phyloP scores from a whole-genome alignment of 2,888 invertebrate species.

The Limnephilus rhombicus region DNA sequence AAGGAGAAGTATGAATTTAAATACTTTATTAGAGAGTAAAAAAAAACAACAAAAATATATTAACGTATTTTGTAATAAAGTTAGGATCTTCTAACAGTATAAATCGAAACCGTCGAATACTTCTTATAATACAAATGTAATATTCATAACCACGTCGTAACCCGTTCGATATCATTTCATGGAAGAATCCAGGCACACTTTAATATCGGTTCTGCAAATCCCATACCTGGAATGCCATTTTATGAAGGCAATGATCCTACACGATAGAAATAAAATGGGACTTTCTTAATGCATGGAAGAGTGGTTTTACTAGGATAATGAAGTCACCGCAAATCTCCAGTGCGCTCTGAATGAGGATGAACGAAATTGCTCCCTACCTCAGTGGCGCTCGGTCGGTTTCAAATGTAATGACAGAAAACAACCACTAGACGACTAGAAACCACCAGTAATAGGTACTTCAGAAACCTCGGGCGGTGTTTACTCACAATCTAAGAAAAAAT shows the following conservation, averaged over 20 bases:
- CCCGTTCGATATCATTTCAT: background rate
- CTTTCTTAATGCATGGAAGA: background rate
- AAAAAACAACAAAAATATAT: background rate
- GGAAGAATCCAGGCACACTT: background rate
- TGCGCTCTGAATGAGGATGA: background rate
- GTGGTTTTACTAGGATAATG: background rate
- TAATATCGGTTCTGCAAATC: background rate
- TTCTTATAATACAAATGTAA: background rate
- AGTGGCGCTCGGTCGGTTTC: no score
- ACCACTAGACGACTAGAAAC: background rate
- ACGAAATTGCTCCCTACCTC: background rate
- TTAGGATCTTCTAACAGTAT: background rate
- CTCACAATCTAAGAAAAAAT: background rate
- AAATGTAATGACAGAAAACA: background rate
- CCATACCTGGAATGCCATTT: background rate
- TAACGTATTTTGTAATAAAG: no score
- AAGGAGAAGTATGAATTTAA: background rate
- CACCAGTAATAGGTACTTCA: no score
- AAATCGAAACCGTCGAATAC: background rate
- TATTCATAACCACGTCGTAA: background rate
- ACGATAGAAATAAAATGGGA: background rate
- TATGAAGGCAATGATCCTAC: background rate
- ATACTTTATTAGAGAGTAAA: background rate
- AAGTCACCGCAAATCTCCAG: background rate
- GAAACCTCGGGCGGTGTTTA: background rate